phyloP scores from a whole-genome alignment of 30 jellyfish, hydroid and myxozoan genomes.

The Aurelia coerulea region DNA sequence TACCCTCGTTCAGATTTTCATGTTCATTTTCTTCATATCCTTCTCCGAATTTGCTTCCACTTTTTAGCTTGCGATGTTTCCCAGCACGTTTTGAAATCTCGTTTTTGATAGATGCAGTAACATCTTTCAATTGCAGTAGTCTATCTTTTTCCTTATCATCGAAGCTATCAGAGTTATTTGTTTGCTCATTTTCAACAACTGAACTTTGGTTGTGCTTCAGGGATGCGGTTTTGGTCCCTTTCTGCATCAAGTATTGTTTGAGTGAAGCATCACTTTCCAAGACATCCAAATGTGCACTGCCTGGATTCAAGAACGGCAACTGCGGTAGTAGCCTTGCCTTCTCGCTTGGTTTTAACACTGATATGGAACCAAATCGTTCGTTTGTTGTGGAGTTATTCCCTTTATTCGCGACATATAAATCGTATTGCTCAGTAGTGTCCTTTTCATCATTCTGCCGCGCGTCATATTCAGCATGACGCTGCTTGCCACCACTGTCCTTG shows the following conservation, averaged over 20 bases:
- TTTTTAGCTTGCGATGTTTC: background rate
- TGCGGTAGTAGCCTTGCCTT: slow-evolving; percentile 30
- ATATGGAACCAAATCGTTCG: background rate
- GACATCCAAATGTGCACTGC: slow-evolving; percentile 76
- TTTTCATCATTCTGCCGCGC: background rate
- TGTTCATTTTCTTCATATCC: background rate
- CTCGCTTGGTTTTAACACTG: background rate
- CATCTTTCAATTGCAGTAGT: slow-evolving; percentile 63
- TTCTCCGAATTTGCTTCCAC: background rate
- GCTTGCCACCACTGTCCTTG: background rate
- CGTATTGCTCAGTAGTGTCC: slow-evolving; percentile 41
- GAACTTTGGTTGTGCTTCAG: background rate
- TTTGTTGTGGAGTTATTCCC: background rate
- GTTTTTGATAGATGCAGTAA: slow-evolving; percentile 27
- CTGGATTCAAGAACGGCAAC: slow-evolving; percentile 72
- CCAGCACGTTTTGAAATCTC: background rate
- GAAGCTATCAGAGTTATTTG: slow-evolving; percentile 25
- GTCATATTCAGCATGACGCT: background rate
- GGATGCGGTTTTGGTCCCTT: slow-evolving; percentile 27
- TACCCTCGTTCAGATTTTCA: background rate
- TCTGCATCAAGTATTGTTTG: slow-evolving; percentile 56
- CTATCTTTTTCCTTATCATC: slow-evolving; percentile 28
- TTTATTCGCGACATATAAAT: slow-evolving; percentile 32
- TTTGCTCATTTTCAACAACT: background rate
- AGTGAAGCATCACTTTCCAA: slow-evolving; percentile 53